Base-by-base conservation (phyloP, 2,113 vertebrate species). In the Myodes glareolus region DNA sequence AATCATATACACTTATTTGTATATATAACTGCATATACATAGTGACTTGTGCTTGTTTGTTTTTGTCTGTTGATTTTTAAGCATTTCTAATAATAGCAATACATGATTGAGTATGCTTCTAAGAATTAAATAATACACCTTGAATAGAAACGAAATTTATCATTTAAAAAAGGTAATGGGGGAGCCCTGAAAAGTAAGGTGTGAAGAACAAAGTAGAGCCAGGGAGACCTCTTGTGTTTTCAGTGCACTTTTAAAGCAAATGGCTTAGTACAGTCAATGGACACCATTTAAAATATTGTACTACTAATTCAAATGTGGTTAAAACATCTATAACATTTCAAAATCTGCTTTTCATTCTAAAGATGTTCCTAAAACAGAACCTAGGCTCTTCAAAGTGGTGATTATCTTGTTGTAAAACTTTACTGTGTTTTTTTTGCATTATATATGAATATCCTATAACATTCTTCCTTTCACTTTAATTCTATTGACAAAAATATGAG, bases 51-150 rank as follows among this genome's bases (percentile, higher is more conserved):
- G 61, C 77, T 36, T 45, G 80, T 29, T 27, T 81, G 9, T 61
- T 73, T 36, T 13, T 55, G 9, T 84, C 61, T 36, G 42, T 47
- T 29, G 81, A 5, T 45, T 61, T 73, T 89, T 55, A 80, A 63
- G 39, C 89, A 94, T 87, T 91, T 42, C 80, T 92, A 68, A 89
- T 94, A 23, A 90, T 95, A 88, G 81, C 27, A 61, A 98, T 96
- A 96, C 29, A 76, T 77, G 5, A 63, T 93, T 97, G 94, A 95
- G 12, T 91, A 36, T 92, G 52, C 65, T 97, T 94, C 70, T 91
- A 92, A 94, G 55, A 96, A 94, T 91, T 97, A 91, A 96, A 89
- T 81, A 96, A 92, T 13, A 96, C n/a, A 90, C 58, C 52, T 85
- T 94, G 50, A 90, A 42, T 82, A 94, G 47, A 95, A 82, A 17